Evolutionary conservation across 1,140 invertebrate species (phyloP).

Genomic region (Theocolax elegans): DNA sequence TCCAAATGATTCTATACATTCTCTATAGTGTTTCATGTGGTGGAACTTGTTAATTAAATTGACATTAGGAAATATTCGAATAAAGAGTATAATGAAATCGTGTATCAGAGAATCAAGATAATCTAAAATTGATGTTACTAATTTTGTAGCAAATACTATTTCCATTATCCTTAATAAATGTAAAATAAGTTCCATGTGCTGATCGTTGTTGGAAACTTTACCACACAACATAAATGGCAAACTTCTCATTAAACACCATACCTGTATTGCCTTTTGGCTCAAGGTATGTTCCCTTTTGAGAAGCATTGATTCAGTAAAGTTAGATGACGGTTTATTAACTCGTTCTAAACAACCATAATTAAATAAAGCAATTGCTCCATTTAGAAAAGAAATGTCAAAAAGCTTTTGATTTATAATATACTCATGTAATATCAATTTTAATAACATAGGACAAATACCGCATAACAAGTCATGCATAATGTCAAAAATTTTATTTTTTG

Average conservation of each 20-base stretch:
- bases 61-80: neutral
- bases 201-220: neutral
- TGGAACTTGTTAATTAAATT: no score
- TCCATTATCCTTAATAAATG: neutral
- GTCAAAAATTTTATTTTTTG: constrained; percentile 4
- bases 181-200: neutral
- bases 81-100: neutral
- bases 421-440: neutral
- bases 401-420: neutral
- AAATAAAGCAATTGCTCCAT: neutral
- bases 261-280: neutral
- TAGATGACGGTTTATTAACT: no score
- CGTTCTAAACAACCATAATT: no score
- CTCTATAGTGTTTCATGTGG: no score
- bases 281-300: no score
- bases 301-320: no score
- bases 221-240: neutral
- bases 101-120: neutral
- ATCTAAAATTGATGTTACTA: neutral
- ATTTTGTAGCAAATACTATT: neutral
- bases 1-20: no score
- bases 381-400: neutral
- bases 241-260: neutral
- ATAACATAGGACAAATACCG: neutral
- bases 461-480: neutral